Percentiles rank a stretch among this genome's conserved stretches.
phyloP scores from a whole-genome alignment of 1,140 invertebrate genomes.

The Caenorhabditis inopinata region DNA sequence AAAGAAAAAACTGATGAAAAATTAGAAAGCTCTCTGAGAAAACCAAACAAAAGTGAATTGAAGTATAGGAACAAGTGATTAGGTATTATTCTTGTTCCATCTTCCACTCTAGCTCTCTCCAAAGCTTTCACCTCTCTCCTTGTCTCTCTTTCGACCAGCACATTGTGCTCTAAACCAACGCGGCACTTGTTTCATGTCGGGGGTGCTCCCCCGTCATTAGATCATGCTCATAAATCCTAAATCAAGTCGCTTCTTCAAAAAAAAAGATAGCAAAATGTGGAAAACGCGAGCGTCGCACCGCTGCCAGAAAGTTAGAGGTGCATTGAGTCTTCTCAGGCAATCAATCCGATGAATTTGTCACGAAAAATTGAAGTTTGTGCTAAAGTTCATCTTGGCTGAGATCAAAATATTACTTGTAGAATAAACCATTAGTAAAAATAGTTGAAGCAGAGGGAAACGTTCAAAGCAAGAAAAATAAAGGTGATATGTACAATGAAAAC shows the following conservation, averaged over 20 bases:
- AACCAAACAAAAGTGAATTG: too few relatives aligned
- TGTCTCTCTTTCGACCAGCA: not conserved
- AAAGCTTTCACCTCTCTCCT: not conserved
- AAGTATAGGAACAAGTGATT: constrained; percentile 2
- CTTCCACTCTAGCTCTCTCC: not conserved
- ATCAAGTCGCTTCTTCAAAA: constrained; percentile 28
- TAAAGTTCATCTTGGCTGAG: too few relatives aligned
- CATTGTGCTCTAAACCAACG: constrained; percentile 18
- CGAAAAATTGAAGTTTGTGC: too few relatives aligned
- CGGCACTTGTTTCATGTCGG: constrained; percentile 31
- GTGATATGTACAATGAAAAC: too few relatives aligned
- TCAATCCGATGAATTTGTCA: too few relatives aligned
- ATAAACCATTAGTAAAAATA: too few relatives aligned
- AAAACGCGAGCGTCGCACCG: not conserved
- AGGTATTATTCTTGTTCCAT: not conserved
- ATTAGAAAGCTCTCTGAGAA: too few relatives aligned
- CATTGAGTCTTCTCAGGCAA: too few relatives aligned
- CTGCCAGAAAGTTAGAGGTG: not conserved
- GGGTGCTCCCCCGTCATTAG: constrained; percentile 18
- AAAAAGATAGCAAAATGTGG: not conserved
- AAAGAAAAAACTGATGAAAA: too few relatives aligned
- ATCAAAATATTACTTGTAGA: too few relatives aligned
- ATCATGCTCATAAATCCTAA: constrained; percentile 34
- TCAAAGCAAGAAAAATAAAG: too few relatives aligned
- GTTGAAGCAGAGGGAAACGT: too few relatives aligned